Conservation (phyloP, 2,888 invertebrate species). For the Melangyna quadrimaculata region DNA sequence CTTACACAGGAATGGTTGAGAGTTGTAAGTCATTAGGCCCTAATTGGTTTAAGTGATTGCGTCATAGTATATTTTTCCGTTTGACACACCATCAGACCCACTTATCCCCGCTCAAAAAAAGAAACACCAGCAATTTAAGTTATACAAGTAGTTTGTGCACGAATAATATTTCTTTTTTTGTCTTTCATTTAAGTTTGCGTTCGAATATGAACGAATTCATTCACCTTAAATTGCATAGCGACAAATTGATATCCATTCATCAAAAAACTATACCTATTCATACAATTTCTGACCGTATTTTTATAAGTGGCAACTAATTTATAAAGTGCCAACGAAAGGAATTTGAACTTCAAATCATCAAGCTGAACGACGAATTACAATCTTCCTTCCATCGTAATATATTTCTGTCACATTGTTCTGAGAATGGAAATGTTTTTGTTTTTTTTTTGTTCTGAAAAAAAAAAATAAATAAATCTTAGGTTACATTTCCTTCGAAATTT, state of each 20-base stretch:
- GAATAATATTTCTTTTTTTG: too few relatives aligned
- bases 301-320: conserved; percentile 35
- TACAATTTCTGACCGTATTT: conserved; percentile 25
- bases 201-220: not conserved
- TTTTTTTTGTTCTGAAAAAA: not conserved
- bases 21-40: too few relatives aligned
- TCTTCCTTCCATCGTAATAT: conserved; percentile 10
- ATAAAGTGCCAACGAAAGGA: conserved; percentile 45
- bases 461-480: not conserved
- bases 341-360: conserved; percentile 53
- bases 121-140: too few relatives aligned
- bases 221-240: not conserved
- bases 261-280: conserved; percentile 12
- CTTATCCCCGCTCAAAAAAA: too few relatives aligned
- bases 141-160: too few relatives aligned
- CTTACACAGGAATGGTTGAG: too few relatives aligned
- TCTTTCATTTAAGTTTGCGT: too few relatives aligned
- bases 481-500: not conserved
- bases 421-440: conserved; percentile 12
- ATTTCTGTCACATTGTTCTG: conserved; percentile 39
- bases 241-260: conserved; percentile 7
- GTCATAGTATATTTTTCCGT: too few relatives aligned
- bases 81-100: too few relatives aligned
- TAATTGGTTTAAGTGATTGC: too few relatives aligned
- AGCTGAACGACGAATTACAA: conserved; percentile 2